These are phyloP conservation scores for Autographa pulchrina DNA, from an alignment of 2,888 invertebrate genomes.

Conservation along the genomic window DNA sequence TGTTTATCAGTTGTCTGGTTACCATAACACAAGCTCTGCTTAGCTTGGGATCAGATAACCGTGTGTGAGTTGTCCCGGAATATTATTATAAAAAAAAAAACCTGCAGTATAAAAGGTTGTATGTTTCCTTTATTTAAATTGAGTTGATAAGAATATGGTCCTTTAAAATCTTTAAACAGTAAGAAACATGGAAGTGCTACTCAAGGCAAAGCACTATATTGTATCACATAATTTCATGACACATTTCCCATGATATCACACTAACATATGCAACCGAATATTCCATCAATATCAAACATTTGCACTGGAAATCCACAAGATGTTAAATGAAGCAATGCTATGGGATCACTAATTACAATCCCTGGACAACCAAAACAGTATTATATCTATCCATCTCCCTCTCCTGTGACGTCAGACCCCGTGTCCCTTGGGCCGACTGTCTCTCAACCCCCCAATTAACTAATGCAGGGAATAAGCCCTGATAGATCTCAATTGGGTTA, in stretches of 20 bases:
- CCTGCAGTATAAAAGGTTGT: too few species aligned
- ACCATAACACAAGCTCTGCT: too few species aligned
- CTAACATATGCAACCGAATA: neutral
- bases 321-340: neutral
- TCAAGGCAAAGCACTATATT: too few species aligned
- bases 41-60: too few species aligned
- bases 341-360: slow-evolving; percentile 6
- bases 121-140: too few species aligned
- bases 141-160: too few species aligned
- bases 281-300: neutral
- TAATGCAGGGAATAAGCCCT: slow-evolving; percentile 7
- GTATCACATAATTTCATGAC: neutral
- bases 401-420: slow-evolving; percentile 24
- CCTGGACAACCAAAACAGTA: slow-evolving; percentile 32
- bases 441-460: slow-evolving; percentile 36
- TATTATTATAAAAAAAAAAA: too few species aligned
- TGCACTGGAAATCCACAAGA: neutral
- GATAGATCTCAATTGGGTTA: slow-evolving; percentile 17
- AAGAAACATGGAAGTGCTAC: too few species aligned
- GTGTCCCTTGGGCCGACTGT: slow-evolving; percentile 37
- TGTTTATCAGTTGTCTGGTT: too few species aligned
- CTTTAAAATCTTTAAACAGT: too few species aligned
- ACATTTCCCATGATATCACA: neutral
- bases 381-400: slow-evolving; percentile 25
- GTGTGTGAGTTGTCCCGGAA: too few species aligned